These are phyloP conservation scores for Aphelocoma californica DNA, from an alignment of 2,797 vertebrate genomes.

Conservation along the genomic window DNA sequence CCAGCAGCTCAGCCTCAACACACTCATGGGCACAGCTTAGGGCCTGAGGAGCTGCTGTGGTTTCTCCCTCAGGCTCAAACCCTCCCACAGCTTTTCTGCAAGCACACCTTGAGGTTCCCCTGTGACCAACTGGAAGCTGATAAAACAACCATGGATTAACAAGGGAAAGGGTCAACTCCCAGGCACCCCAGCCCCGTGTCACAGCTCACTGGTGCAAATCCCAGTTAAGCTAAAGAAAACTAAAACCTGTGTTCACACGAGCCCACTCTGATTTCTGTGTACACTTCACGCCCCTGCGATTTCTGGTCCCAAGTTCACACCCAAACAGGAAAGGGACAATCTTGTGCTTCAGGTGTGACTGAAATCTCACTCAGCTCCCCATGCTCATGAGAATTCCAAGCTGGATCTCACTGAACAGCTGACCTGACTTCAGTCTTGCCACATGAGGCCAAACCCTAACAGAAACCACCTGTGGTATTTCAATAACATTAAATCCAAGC, in stretches of 20 bases:
- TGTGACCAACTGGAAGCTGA: conserved; percentile 5
- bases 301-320: conserved; percentile 40
- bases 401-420: conserved; percentile 47
- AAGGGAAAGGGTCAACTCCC: conserved; percentile 18
- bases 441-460: conserved; percentile 53
- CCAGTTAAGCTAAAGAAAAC: conserved; percentile 61
- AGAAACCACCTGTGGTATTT: conserved; percentile 67
- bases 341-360: conserved; percentile 57
- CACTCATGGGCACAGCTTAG: background rate
- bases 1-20: background rate
- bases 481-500: conserved; percentile 54
- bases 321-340: conserved; percentile 57
- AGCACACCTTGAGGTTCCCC: background rate
- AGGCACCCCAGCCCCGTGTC: background rate
- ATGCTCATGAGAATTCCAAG: conserved; percentile 39
- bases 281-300: conserved; percentile 18
- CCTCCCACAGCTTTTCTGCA: background rate
- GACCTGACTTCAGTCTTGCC: conserved; percentile 49
- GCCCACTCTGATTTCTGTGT: conserved; percentile 25
- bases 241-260: background rate
- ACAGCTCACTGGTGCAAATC: conserved; percentile 36
- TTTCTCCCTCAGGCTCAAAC: conserved; percentile 35
- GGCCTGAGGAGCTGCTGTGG: background rate
- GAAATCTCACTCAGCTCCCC: conserved; percentile 51
- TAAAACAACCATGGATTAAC: conserved; percentile 26